Conservation (phyloP, 1,140 invertebrate species). For the Xylocopa sonorina region DNA sequence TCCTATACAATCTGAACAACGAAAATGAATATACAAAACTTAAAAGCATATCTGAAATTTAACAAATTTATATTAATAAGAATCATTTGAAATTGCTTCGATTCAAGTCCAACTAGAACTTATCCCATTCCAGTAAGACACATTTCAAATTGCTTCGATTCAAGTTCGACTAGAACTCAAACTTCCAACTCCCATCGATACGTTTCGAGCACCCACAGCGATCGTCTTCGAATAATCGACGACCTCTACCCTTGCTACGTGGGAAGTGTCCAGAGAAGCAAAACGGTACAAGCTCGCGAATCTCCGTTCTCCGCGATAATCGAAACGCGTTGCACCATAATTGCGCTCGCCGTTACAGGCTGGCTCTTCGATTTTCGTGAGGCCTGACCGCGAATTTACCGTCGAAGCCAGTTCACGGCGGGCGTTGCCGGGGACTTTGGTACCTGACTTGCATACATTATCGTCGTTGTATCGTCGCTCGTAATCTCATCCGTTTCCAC, state of each 20-base stretch:
- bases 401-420: slow-evolving; percentile 50
- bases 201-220: not conserved
- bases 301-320: not conserved
- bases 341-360: not conserved
- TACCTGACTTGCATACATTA: slow-evolving; percentile 68
- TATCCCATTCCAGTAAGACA: too few relatives aligned
- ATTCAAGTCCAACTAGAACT: too few relatives aligned
- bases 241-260: not conserved
- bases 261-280: not conserved
- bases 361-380: slow-evolving; percentile 37
- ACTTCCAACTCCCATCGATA: too few relatives aligned
- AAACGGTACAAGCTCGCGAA: not conserved
- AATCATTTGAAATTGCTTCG: too few relatives aligned
- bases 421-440: slow-evolving; percentile 56
- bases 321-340: slow-evolving; percentile 20
- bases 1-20: too few relatives aligned
- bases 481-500: slow-evolving; percentile 37
- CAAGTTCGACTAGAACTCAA: too few relatives aligned
- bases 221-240: too few relatives aligned
- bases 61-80: too few relatives aligned
- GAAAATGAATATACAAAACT: too few relatives aligned
- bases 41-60: too few relatives aligned
- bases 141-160: too few relatives aligned
- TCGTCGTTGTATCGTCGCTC: slow-evolving; percentile 41
- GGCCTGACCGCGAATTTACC: slow-evolving; percentile 13